Conservation (phyloP, 23 tunicate species). For the Phallusia fumigata region DNA sequence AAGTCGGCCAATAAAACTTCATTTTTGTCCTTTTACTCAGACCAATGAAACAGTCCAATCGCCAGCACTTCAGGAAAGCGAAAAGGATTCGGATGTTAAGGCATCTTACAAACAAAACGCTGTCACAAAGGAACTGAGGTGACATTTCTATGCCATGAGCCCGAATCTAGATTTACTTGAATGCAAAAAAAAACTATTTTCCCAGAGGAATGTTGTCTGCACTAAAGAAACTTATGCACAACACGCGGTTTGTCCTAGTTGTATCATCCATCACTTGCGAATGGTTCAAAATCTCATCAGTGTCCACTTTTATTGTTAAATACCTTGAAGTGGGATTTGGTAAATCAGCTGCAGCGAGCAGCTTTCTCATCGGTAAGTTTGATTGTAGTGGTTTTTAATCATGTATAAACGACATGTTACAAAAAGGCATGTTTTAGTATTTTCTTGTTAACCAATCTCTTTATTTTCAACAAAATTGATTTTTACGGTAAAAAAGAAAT, state of each 20-base stretch:
- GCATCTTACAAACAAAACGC: neutral
- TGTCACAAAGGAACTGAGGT: neutral
- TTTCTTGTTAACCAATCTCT: too few species aligned
- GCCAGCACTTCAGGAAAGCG: neutral
- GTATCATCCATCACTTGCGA: slow-evolving; percentile 14
- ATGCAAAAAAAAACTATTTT: neutral
- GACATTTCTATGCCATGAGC: neutral
- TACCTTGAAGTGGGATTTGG: slow-evolving; percentile 79
- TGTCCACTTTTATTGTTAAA: slow-evolving; percentile 51
- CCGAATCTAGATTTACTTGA: neutral
- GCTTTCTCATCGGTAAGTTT: slow-evolving; percentile 48
- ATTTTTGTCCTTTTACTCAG: too few species aligned
- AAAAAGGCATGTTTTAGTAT: too few species aligned
- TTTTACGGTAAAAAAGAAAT: too few species aligned
- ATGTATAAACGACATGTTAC: too few species aligned
- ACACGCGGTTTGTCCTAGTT: slow-evolving; percentile 10
- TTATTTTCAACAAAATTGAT: too few species aligned
- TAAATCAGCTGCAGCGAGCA: slow-evolving; percentile 61
- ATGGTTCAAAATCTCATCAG: slow-evolving; percentile 48
- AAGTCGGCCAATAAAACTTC: too few species aligned
- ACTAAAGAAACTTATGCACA: slow-evolving; percentile 18
- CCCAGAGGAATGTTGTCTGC: slow-evolving; percentile 7
- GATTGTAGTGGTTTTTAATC: neutral
- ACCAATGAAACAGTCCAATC: neutral
- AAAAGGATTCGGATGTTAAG: neutral